Evolutionary conservation across 1,140 invertebrate genomes (phyloP).

Genomic region (Periplaneta americana): DNA sequence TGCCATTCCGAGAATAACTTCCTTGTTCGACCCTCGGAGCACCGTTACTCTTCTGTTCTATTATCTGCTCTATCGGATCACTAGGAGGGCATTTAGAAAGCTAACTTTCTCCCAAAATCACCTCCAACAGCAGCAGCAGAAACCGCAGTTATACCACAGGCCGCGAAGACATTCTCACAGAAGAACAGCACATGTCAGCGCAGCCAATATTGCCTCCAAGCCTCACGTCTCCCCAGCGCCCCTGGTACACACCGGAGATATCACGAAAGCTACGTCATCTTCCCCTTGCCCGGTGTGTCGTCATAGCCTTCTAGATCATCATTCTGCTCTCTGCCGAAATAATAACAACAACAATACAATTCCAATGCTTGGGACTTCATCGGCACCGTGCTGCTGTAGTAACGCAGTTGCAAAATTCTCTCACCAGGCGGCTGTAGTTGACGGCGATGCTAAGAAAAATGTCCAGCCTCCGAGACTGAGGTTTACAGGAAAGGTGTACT

Average conservation of each 20-base stretch:
- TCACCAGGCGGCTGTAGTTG: not conserved
- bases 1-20: constrained; percentile 73
- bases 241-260: not conserved
- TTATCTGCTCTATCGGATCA: constrained; percentile 27
- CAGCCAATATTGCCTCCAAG: not conserved
- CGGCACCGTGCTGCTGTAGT: not conserved
- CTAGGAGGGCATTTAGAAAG: not conserved
- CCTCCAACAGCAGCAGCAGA: not conserved
- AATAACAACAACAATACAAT: constrained; percentile 43
- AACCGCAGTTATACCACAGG: not conserved
- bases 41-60: constrained; percentile 68
- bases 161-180: constrained; percentile 30
- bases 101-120: not conserved
- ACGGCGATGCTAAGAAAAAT: not conserved
- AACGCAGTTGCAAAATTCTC: not conserved
- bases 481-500: not conserved
- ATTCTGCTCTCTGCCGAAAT: constrained; percentile 40
- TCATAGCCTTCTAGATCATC: constrained; percentile 35
- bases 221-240: not conserved
- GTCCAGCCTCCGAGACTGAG: not conserved
- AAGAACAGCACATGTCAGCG: not conserved
- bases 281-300: constrained; percentile 36
- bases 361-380: not conserved
- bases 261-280: not conserved
- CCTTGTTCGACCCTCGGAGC: constrained; percentile 69